Conservation (phyloP, 2,113 vertebrate genomes). For the Neopipo cinnamomea region DNA sequence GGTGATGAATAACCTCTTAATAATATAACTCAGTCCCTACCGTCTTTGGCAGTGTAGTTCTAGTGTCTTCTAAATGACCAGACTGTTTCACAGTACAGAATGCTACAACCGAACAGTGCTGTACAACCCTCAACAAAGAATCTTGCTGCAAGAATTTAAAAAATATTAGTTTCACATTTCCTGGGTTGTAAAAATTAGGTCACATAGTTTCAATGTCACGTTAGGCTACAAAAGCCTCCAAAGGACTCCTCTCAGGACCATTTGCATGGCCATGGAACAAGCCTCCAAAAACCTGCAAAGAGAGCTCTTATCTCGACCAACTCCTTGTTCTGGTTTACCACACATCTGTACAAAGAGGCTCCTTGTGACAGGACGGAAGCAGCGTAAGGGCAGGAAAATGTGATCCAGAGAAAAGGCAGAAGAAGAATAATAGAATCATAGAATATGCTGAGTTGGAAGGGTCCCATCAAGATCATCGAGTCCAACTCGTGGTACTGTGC, state of each 20-base stretch:
- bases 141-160: not conserved
- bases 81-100: not conserved
- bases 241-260: not conserved
- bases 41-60: not conserved
- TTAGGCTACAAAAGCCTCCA: not conserved
- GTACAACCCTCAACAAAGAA: not conserved
- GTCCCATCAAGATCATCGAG: not conserved
- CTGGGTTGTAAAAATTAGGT: not conserved
- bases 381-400: not conserved
- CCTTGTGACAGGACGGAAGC: not conserved
- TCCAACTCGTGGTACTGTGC: not conserved
- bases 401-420: not conserved
- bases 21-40: not conserved
- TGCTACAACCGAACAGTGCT: not conserved
- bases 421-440: not conserved
- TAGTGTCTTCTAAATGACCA: not conserved
- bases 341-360: not conserved
- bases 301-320: not conserved
- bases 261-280: not conserved
- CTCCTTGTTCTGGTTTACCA: not conserved
- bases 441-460: not conserved
- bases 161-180: not conserved
- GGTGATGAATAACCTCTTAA: not conserved
- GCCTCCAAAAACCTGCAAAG: not conserved
- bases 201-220: not conserved